These are phyloP conservation scores for Lamellibrachia columna DNA, from an alignment of 2,888 invertebrate genomes.

Conservation along the genomic window DNA sequence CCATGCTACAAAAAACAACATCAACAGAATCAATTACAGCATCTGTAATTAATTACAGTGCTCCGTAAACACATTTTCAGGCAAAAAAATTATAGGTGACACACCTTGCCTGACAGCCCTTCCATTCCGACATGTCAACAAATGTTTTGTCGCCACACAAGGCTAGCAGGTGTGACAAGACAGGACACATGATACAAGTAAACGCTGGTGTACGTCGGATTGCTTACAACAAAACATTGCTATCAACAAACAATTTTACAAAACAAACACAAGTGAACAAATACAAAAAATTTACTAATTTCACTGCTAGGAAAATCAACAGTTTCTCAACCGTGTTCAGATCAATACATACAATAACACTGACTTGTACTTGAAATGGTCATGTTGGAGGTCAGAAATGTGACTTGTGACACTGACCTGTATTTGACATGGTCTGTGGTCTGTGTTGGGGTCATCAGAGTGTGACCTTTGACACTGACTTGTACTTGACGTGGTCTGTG, in stretches of 20 bases:
- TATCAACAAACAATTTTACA: not conserved
- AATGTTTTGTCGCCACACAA: not conserved
- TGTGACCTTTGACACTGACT: slow-evolving; percentile 65
- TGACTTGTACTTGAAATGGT: slow-evolving; percentile 80
- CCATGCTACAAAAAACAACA: slow-evolving; percentile 54
- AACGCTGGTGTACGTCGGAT: not conserved
- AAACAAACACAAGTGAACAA: not conserved
- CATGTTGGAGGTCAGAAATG: too few relatives aligned
- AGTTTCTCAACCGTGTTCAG: not conserved
- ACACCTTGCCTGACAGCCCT: not conserved
- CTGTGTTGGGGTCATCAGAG: too few relatives aligned
- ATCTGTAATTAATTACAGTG: not conserved
- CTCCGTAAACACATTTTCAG: not conserved
- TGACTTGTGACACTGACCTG: slow-evolving; percentile 83
- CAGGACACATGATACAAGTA: not conserved
- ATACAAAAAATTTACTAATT: not conserved
- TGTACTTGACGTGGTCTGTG: slow-evolving; percentile 89
- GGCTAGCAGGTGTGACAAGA: not conserved
- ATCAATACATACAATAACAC: slow-evolving; percentile 30
- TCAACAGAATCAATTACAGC: not conserved
- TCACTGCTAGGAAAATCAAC: not conserved
- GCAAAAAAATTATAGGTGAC: not conserved
- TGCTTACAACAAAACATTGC: not conserved
- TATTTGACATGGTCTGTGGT: too few relatives aligned
- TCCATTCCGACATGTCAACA: not conserved